Evolutionary conservation across 2,113 vertebrate genomes (phyloP), one percentile per base, ranked within the genome.

Genomic region (Actinemys pallida): DNA sequence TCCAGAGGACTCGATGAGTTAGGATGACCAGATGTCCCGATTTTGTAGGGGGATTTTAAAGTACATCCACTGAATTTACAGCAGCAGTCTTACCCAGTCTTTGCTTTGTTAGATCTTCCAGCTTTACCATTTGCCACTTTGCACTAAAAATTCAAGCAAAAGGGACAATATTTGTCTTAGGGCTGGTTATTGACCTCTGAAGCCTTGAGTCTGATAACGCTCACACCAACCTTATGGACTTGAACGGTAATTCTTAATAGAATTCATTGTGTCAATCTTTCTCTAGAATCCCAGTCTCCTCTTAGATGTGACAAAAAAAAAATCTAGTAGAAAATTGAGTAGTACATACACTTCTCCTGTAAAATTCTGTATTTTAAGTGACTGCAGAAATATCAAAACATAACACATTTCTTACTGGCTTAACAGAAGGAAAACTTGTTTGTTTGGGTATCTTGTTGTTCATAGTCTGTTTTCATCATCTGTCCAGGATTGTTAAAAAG

Each of bases 381-480:
- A 75, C 81, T 90, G 78, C 17, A 85, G 83, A 56, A 86, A n/a
- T 91, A 89, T 90, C 25, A 88, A 95, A 97, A 75, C 2, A 19
- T 56, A 89, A 75, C 76, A n/a, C 47, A 76, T 88, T 92, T 94
- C 89, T 93, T 88, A 90, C 35, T 93, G 87, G 31, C 65, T 96
- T 94, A 90, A 86, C 24, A 56, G 81, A 49, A 65, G 84, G 87
- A 65, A 94, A 42, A 50, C 31, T 53, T 88, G 35, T 91, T 95
- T 95, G 72, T 95, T 95, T 93, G 89, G 53, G 31, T 90, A 92
- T 82, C 84, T 90, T 69, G 27, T 10, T 83, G 24, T 75, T 97
- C 81, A 35, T 72, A 12, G 49, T 49, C 50, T 88, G 50, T 94
- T 96, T 96, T 95, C 93, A 93, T 96, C 78, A 62, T 94, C 54